These are phyloP conservation scores for Harpalus rufipes DNA, from an alignment of 2,888 invertebrate species.

Conservation along the genomic window DNA sequence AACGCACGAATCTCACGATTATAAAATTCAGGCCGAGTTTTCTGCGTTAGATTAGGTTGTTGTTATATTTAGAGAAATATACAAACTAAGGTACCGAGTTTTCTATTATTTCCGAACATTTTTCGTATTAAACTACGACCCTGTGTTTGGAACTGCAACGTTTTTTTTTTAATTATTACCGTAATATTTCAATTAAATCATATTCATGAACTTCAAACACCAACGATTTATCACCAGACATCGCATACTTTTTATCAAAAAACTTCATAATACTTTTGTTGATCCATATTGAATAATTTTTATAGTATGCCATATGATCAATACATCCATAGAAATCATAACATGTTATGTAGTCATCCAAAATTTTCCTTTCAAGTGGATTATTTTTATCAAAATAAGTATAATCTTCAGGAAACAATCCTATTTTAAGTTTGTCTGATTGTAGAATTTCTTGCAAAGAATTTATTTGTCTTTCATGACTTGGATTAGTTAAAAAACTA, in stretches of 20 bases:
- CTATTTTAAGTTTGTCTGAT: conserved; percentile 77
- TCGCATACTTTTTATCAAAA: conserved; percentile 26
- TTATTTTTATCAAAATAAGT: conserved; percentile 27
- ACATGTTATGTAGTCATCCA: background rate
- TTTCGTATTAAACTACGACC: too few species aligned
- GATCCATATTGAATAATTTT: conserved; percentile 4
- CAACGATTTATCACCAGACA: background rate
- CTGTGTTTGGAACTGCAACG: too few species aligned
- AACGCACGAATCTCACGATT: too few species aligned
- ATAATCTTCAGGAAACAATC: conserved; percentile 71
- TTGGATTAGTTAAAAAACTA: conserved; percentile 79
- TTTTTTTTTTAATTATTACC: background rate
- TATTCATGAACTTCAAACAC: conserved; percentile 37
- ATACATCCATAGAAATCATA: conserved; percentile 9
- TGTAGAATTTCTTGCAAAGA: conserved; percentile 78
- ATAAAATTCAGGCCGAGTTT: too few species aligned
- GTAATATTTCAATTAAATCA: conserved; percentile 22
- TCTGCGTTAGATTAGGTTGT: too few species aligned
- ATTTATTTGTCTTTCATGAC: conserved; percentile 78
- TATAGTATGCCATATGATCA: conserved; percentile 19
- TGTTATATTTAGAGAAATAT: too few species aligned
- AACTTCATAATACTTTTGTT: conserved; percentile 29
- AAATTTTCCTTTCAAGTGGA: background rate
- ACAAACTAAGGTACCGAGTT: too few species aligned
- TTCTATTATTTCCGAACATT: too few species aligned